Evolutionary conservation across 2,888 invertebrate species (phyloP).

Genomic region (Synanthedon myopaeformis): DNA sequence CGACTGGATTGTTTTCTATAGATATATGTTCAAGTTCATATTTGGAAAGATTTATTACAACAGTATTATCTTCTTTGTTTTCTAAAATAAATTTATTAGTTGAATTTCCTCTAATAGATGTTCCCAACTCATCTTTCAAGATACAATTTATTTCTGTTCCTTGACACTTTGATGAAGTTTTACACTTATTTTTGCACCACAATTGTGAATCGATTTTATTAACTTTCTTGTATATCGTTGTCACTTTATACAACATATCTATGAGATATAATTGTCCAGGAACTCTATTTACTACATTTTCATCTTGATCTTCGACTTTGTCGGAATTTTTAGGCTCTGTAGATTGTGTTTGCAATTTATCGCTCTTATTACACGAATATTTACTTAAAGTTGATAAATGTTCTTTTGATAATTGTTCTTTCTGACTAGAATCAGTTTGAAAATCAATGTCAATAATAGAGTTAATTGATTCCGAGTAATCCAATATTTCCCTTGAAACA

Average conservation of each 20-base stretch:
- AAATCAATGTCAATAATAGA: constrained; percentile 22
- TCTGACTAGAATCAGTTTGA: constrained; percentile 31
- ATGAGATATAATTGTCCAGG: constrained; percentile 35
- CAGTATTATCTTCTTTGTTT: constrained; percentile 25
- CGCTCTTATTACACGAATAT: not conserved
- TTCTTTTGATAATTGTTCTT: constrained; percentile 17
- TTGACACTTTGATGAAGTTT: not conserved
- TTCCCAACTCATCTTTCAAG: constrained; percentile 20
- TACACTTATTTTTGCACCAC: constrained; percentile 5
- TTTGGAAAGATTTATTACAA: constrained; percentile 39
- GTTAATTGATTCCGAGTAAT: constrained; percentile 2
- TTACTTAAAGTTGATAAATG: constrained; percentile 27
- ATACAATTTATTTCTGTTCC: constrained; percentile 7
- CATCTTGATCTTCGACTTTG: constrained; percentile 5
- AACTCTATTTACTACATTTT: constrained; percentile 15
- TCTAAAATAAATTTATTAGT: constrained; percentile 20
- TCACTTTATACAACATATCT: constrained; percentile 41
- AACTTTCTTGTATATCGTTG: constrained; percentile 31
- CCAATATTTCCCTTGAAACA: constrained; percentile 22
- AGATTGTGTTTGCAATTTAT: not conserved
- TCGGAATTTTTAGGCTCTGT: not conserved
- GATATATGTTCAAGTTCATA: constrained; percentile 40
- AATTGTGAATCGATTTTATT: constrained; percentile 13
- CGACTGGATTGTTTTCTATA: constrained; percentile 24
- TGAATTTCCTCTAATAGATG: constrained; percentile 12